Percentiles rank a stretch among this genome's conserved stretches.
Evolutionary conservation across 1,140 invertebrate genomes (phyloP).

Genomic region (Pseudomyrmex sp.): DNA sequence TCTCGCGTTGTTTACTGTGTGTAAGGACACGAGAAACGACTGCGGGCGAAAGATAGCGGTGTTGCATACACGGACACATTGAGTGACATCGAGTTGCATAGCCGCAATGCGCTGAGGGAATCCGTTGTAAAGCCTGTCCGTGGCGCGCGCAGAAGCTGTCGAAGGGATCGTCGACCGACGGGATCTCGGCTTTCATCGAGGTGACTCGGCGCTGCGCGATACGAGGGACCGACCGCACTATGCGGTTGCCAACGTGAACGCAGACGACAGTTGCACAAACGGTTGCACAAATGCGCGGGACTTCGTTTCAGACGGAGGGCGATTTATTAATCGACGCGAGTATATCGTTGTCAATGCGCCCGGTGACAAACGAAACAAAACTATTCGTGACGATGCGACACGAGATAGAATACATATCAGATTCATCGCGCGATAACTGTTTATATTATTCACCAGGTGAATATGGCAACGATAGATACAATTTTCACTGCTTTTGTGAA

Average conservation of each 20-base stretch:
- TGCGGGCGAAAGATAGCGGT: conserved; percentile 21
- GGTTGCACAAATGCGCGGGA: background rate
- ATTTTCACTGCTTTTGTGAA: too few species aligned
- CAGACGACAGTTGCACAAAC: background rate
- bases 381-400: background rate
- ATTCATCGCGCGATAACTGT: too few species aligned
- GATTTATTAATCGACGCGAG: conserved; percentile 49
- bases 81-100: background rate
- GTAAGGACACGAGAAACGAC: too few species aligned
- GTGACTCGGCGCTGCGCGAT: background rate
- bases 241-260: background rate
- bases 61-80: background rate
- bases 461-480: too few species aligned
- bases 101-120: background rate
- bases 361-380: background rate
- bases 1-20: too few species aligned
- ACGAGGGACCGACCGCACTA: background rate
- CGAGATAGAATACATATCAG: too few species aligned
- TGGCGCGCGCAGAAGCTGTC: conserved; percentile 17
- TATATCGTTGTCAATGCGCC: background rate
- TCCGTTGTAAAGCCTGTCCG: conserved; percentile 19
- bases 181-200: conserved; percentile 38
- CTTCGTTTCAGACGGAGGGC: background rate
- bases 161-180: conserved; percentile 20
- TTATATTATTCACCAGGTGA: too few species aligned